phyloP scores from a whole-genome alignment of 37 sponge, comb jelly and placozoan genomes.

The Petrosia ficiformis region DNA sequence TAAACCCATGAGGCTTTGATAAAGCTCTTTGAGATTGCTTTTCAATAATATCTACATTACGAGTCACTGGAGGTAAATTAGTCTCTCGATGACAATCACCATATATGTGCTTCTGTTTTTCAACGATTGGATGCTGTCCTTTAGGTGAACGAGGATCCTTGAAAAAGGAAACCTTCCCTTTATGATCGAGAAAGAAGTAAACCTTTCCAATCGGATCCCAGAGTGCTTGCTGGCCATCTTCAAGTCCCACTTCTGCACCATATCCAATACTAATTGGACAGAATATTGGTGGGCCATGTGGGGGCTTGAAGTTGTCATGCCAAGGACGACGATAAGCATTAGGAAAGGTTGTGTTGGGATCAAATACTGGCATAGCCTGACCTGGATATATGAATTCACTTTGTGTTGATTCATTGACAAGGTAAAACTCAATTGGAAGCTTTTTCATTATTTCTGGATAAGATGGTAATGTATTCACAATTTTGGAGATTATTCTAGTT shows the following conservation, averaged over 20 bases:
- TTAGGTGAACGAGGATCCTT: slow-evolving; percentile 56
- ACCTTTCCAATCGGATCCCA: slow-evolving; percentile 56
- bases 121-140: not conserved
- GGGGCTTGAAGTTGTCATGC: slow-evolving; percentile 72
- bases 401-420: slow-evolving; percentile 1
- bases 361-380: slow-evolving; percentile 40
- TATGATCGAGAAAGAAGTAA: slow-evolving; percentile 59
- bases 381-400: slow-evolving; percentile 2
- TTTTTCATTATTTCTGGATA: slow-evolving; percentile 14
- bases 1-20: slow-evolving; percentile 31
- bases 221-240: slow-evolving; percentile 41
- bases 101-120: slow-evolving; percentile 5
- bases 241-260: slow-evolving; percentile 58
- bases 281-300: slow-evolving; percentile 56
- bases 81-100: not conserved
- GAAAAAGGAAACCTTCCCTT: slow-evolving; percentile 25
- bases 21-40: slow-evolving; percentile 22
- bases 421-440: slow-evolving; percentile 19
- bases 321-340: slow-evolving; percentile 33
- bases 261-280: slow-evolving; percentile 62
- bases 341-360: slow-evolving; percentile 48
- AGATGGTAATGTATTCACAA: slow-evolving; percentile 8
- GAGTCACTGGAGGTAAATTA: not conserved
- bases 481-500: not conserved
- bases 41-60: not conserved